Evolutionary conservation across 2,888 invertebrate species (phyloP), one percentile per base, ranked within the genome.

Genomic region (Zeuzera pyrina): DNA sequence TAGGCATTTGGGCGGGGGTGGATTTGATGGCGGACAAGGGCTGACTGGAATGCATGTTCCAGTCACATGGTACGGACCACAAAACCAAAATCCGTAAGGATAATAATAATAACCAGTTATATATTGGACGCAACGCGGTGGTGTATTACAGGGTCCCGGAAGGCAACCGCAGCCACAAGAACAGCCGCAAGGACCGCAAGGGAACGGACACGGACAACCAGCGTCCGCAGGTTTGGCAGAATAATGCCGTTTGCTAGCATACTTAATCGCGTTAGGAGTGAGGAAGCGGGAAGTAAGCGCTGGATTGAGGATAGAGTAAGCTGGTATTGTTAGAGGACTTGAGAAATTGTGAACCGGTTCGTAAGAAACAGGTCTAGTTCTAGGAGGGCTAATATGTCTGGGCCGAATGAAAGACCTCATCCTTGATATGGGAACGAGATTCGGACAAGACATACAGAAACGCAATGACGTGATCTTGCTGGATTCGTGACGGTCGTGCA

Each of bases 31-130:
- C 7, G 29, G 34, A 16, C 37, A 39, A 0, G 38, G 35, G 1
- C 21, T 23, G 1, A 55, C 49, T 0, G 69, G 65, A 5, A 38
- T 29, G 35, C 72, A 71, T 2, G 54, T 55, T 2, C 68, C 71
- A 0, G 49, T 21, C 0, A 71, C 68, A 34, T 76, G 74, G 41
- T 76, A 76, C 1, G 77, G 76, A 0, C 77, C 76, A 28, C 76
- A 74, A 43, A 72, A 74, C 77, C 77, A 77, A 25, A 53, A 62
- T 2, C 76, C 77, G 31, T 77, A 77, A 0, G 76, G 76, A 29
- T 77, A 77, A 40, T 77, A 77, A 36, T 73, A 77, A 42, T 78
- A 77, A 2, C 77, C 76, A 3, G 68, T 67, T 70, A 76, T 72
- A 41, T 66, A 69, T 26, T 74, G 72, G 3, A 74, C 29, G 40